A percentile compares a stretch with the other conserved stretches of the same genome.
phyloP scores from a whole-genome alignment of 2,797 vertebrate species.

The Staurois parvus region DNA sequence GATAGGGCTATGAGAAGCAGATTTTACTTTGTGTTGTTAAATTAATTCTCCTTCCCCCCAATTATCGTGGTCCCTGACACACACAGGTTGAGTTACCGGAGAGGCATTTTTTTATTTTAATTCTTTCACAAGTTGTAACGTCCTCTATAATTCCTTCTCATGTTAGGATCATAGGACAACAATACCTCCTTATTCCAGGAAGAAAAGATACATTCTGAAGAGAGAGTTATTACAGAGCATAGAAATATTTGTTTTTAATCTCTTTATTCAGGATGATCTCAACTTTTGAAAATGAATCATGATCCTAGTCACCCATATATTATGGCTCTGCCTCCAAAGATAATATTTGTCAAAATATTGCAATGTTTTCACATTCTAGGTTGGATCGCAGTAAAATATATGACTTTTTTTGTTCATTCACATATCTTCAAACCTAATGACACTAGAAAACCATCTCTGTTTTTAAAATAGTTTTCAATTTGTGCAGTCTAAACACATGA shows the following conservation, averaged over 20 bases:
- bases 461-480: slow-evolving; percentile 21
- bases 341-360: slow-evolving; percentile 25
- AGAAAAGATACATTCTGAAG: slow-evolving; percentile 17
- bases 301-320: background rate
- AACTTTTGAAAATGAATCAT: slow-evolving; percentile 1
- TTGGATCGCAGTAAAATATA: background rate
- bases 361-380: slow-evolving; percentile 3
- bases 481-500: slow-evolving; percentile 50
- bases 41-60: slow-evolving; percentile 75
- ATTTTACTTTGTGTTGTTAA: slow-evolving; percentile 78
- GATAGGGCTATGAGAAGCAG: slow-evolving; percentile 81
- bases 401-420: slow-evolving; percentile 1
- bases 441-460: slow-evolving; percentile 24
- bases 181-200: slow-evolving; percentile 17
- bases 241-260: slow-evolving; percentile 23
- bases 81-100: slow-evolving; percentile 73
- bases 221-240: background rate
- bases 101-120: slow-evolving; percentile 67
- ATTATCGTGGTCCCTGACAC: slow-evolving; percentile 73
- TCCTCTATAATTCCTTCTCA: slow-evolving; percentile 51
- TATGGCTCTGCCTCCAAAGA: background rate
- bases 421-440: slow-evolving; percentile 24
- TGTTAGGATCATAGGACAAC: slow-evolving; percentile 13
- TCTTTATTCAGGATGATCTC: background rate
- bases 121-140: slow-evolving; percentile 48